Evolutionary conservation across 2,888 invertebrate species (phyloP).

Genomic region (Priocnemis perturbator): DNA sequence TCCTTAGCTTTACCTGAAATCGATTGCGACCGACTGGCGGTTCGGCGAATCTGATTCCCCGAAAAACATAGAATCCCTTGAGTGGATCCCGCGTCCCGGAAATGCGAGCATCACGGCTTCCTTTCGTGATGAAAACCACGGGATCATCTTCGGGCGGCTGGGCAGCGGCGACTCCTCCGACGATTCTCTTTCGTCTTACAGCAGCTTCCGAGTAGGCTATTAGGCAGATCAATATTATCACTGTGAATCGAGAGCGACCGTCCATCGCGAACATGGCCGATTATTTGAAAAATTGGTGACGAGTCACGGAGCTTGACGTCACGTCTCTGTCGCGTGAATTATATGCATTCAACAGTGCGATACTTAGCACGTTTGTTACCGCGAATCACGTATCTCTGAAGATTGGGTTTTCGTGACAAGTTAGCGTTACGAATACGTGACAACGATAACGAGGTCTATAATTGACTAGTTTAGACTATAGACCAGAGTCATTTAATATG

Average conservation of each 20-base stretch:
- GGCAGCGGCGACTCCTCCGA: constrained; percentile 82
- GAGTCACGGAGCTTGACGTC: too few relatives aligned
- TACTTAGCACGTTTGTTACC: not conserved
- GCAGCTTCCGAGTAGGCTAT: constrained; percentile 22
- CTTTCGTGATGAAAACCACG: constrained; percentile 81
- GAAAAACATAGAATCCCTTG: constrained; percentile 82
- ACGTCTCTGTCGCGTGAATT: too few relatives aligned
- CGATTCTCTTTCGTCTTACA: constrained; percentile 75
- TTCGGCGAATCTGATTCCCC: constrained; percentile 83
- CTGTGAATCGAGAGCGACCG: constrained; percentile 20
- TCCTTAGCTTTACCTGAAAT: constrained; percentile 77
- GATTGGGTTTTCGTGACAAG: too few relatives aligned
- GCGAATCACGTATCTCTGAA: too few relatives aligned
- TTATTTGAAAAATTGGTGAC: too few relatives aligned
- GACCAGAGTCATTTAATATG: too few relatives aligned
- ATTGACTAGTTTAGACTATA: not conserved
- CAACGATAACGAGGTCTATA: too few relatives aligned
- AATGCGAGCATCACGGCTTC: constrained; percentile 80
- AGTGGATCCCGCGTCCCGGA: constrained; percentile 80
- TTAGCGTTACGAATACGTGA: too few relatives aligned
- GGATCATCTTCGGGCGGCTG: constrained; percentile 85
- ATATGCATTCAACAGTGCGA: too few relatives aligned
- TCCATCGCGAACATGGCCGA: constrained; percentile 26
- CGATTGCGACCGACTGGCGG: constrained; percentile 79
- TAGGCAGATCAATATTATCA: constrained; percentile 34